These are phyloP conservation scores for Porites lobata DNA, from an alignment of 92 coral and sea anemone genomes.

Conservation along the genomic window DNA sequence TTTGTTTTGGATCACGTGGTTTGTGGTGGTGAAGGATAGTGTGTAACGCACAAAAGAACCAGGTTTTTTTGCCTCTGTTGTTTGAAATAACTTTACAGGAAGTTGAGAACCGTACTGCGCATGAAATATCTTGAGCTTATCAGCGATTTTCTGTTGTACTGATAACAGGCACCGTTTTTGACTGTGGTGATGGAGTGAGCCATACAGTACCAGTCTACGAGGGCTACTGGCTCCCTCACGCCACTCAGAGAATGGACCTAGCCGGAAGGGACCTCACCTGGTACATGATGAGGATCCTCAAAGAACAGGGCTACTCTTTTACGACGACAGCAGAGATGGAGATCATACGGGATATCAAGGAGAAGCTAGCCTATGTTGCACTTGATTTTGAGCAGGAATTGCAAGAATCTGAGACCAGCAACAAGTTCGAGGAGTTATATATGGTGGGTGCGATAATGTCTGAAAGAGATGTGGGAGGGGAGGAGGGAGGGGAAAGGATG, in stretches of 20 bases:
- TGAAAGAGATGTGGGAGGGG: too few species aligned
- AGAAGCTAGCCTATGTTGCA: conserved; percentile 93
- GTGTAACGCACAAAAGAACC: too few species aligned
- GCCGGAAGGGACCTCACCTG: conserved; percentile 93
- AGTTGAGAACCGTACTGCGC: neutral
- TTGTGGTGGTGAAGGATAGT: too few species aligned
- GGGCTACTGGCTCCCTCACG: conserved; percentile 99
- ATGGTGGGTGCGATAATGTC: conserved; percentile 62
- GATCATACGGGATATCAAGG: conserved; percentile 92
- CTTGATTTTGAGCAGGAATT: conserved; percentile 87
- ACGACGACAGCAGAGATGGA: conserved; percentile 92
- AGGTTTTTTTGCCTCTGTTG: too few species aligned
- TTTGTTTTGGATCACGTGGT: too few species aligned
- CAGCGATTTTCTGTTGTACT: neutral
- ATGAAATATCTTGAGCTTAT: neutral
- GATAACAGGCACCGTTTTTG: conserved; percentile 87
- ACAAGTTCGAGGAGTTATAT: conserved; percentile 80
- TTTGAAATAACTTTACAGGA: too few species aligned
- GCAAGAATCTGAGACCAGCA: conserved; percentile 82
- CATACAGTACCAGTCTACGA: conserved; percentile 98
- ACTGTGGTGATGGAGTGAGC: conserved; percentile 94
- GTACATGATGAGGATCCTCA: conserved; percentile 82
- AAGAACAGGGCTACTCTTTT: conserved; percentile 92
- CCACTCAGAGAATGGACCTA: conserved; percentile 89
- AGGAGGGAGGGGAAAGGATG: neutral